Evolutionary conservation across 2,888 invertebrate genomes (phyloP).

Genomic region (Alloplasta piceator): DNA sequence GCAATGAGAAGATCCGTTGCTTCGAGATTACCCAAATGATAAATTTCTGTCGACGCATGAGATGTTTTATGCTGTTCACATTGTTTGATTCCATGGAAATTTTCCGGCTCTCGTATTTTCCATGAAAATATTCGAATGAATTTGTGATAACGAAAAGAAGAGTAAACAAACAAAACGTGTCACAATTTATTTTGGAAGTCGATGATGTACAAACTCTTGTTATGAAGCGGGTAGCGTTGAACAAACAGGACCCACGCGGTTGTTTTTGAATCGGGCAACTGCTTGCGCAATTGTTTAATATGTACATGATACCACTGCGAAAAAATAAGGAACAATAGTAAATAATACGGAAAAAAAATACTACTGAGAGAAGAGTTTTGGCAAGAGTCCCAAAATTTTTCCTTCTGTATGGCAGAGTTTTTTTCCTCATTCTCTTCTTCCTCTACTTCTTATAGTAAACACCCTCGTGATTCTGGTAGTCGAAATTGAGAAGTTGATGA

Average conservation of each 20-base stretch:
- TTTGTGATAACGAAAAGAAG: background rate
- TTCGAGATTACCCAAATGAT: constrained; percentile 8
- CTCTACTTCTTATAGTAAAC: constrained; percentile 62
- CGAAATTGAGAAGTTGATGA: constrained; percentile 34
- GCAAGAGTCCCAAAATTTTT: constrained; percentile 30
- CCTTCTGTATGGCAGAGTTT: constrained; percentile 1
- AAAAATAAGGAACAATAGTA: background rate
- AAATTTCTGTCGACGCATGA: constrained; percentile 25
- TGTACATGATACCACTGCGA: background rate
- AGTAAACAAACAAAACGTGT: constrained; percentile 20
- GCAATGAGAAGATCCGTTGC: background rate
- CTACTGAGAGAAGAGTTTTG: constrained; percentile 34
- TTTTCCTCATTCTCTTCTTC: background rate
- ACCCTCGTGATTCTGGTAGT: constrained; percentile 49
- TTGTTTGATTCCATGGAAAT: no score
- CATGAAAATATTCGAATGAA: background rate
- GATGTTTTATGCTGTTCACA: background rate
- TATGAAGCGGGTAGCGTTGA: background rate
- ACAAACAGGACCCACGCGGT: constrained; percentile 17
- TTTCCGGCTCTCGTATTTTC: no score
- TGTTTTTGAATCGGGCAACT: constrained; percentile 5
- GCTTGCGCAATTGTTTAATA: background rate
- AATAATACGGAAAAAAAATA: constrained; percentile 34
- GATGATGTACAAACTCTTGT: constrained; percentile 8
- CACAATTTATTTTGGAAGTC: constrained; percentile 36